Conservation (phyloP, 2,113 vertebrate genomes). For the Pycnonotus jocosus region DNA sequence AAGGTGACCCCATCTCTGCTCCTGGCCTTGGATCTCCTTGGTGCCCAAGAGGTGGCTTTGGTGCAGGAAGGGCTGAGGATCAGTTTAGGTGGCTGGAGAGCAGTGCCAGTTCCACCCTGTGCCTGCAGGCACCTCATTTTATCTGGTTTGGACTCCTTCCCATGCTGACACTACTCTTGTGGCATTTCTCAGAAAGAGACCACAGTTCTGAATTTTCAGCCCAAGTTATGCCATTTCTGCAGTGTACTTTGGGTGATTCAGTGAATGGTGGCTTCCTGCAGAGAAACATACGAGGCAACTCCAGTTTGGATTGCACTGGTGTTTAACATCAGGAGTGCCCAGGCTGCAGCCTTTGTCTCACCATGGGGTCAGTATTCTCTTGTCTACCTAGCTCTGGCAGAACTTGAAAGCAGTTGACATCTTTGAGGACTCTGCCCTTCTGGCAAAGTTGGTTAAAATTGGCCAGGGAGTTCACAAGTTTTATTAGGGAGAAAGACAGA, state of each 20-base stretch:
- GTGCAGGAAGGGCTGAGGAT: neutral
- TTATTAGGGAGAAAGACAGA: neutral
- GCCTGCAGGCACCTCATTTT: neutral
- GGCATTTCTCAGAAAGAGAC: neutral
- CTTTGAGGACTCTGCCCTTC: neutral
- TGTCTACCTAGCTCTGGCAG: neutral
- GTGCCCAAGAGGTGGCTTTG: neutral
- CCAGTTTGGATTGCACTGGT: neutral
- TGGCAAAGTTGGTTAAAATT: conserved; percentile 5
- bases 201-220: neutral
- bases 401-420: neutral
- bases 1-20: neutral
- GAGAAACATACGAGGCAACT: neutral
- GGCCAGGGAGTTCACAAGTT: neutral
- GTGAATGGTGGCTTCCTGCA: neutral
- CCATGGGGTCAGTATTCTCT: neutral
- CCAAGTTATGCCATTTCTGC: neutral
- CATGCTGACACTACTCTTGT: neutral
- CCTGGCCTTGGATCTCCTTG: neutral
- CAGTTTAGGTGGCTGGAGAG: neutral
- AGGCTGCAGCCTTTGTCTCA: neutral
- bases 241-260: neutral
- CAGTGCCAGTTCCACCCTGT: neutral
- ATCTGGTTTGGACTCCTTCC: neutral
- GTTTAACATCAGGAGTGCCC: neutral